phyloP scores from a whole-genome alignment of 2,797 vertebrate species.

The Melanotaenia trifasciata region DNA sequence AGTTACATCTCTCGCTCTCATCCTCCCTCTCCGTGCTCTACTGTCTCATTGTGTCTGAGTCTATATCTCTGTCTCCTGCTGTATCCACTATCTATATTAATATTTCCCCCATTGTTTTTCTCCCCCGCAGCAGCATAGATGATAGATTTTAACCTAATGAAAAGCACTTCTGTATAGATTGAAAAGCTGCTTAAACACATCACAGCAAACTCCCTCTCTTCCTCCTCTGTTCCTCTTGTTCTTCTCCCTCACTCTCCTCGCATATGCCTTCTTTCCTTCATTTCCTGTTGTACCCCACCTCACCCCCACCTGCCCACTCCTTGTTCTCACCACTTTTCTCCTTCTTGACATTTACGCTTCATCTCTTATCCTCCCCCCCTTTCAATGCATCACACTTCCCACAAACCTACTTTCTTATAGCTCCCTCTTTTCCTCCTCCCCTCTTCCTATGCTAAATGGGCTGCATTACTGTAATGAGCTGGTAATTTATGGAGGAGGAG shows the following conservation, averaged over 20 bases:
- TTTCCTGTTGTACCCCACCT: slow-evolving; percentile 16
- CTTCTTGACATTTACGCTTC: slow-evolving; percentile 43
- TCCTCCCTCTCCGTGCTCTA: slow-evolving; percentile 21
- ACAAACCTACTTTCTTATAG: slow-evolving; percentile 29
- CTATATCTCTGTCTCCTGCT: slow-evolving; percentile 60
- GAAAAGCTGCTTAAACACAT: slow-evolving; percentile 75
- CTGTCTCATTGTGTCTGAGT: slow-evolving; percentile 35
- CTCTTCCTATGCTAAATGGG: slow-evolving; percentile 63
- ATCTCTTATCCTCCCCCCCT: slow-evolving; percentile 13
- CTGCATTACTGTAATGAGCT: slow-evolving; percentile 80
- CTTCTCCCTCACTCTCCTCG: background rate
- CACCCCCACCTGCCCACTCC: background rate
- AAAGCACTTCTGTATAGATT: slow-evolving; percentile 73
- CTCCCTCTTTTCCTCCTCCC: slow-evolving; percentile 4
- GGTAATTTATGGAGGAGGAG: slow-evolving; percentile 78
- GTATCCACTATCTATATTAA: slow-evolving; percentile 71
- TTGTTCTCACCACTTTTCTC: slow-evolving; percentile 42
- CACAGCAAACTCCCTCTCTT: slow-evolving; percentile 39
- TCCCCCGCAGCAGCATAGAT: slow-evolving; percentile 57
- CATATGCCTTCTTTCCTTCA: slow-evolving; percentile 15
- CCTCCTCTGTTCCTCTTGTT: slow-evolving; percentile 12
- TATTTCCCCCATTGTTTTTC: slow-evolving; percentile 69
- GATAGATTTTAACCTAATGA: slow-evolving; percentile 78
- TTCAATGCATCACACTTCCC: slow-evolving; percentile 10
- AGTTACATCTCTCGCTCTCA: slow-evolving; percentile 62